A percentile compares a stretch with the other conserved stretches of the same genome.
phyloP scores from a whole-genome alignment of 92 coral and sea anemone genomes.

The Palythoa grandiflora region DNA sequence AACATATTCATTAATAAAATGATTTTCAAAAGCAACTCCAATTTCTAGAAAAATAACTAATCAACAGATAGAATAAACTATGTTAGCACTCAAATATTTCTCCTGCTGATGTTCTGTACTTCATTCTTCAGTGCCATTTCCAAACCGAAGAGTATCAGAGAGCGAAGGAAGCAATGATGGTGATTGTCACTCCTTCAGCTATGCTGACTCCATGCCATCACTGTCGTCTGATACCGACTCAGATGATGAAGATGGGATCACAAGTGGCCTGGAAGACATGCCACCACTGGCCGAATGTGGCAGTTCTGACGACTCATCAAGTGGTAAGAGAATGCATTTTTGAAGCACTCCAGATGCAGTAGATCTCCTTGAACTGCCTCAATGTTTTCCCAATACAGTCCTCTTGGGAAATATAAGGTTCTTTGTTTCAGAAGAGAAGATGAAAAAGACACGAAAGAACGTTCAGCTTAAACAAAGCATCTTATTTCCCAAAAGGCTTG shows the following conservation, averaged over 20 bases:
- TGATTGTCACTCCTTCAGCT: background rate
- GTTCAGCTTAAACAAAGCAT: too few species aligned
- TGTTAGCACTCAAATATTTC: background rate
- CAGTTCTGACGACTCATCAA: slow-evolving; percentile 3
- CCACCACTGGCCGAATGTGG: slow-evolving; percentile 17
- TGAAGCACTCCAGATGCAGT: background rate
- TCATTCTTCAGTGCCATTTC: slow-evolving; percentile 16
- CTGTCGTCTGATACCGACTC: slow-evolving; percentile 33
- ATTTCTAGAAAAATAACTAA: too few species aligned
- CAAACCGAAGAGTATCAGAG: background rate
- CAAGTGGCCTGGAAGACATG: slow-evolving; percentile 12
- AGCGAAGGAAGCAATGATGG: background rate
- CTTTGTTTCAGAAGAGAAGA: too few species aligned
- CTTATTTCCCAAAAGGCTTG: too few species aligned
- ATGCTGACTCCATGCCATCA: background rate
- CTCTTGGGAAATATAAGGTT: too few species aligned
- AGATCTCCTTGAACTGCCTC: too few species aligned
- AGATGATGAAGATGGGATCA: slow-evolving; percentile 1
- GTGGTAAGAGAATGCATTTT: background rate
- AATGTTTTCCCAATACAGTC: too few species aligned
- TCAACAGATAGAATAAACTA: too few species aligned
- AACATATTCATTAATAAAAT: too few species aligned
- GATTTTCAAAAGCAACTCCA: too few species aligned
- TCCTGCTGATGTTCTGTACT: background rate
- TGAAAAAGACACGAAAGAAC: too few species aligned